Percentiles rank a stretch among this genome's conserved stretches.
These are phyloP conservation scores for Nemoura dubitans DNA, from an alignment of 2,888 invertebrate genomes.

Conservation along the genomic window DNA sequence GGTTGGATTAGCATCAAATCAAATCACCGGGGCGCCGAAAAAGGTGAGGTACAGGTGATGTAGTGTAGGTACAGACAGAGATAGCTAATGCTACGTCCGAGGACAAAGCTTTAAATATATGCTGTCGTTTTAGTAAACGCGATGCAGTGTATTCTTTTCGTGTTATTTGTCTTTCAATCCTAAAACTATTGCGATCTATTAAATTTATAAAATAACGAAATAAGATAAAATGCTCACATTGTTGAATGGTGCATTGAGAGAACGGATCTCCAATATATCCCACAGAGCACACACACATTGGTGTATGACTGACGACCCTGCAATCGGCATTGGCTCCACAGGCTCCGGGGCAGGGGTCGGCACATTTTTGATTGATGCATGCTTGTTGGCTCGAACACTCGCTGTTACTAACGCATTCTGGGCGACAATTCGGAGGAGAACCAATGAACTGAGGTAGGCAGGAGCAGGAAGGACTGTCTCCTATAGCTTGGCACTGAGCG, in stretches of 20 bases:
- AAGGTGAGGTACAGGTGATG: no score
- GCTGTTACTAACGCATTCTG: conserved; percentile 68
- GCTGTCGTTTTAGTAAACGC: neutral
- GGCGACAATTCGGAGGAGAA: conserved; percentile 56
- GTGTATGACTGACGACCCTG: conserved; percentile 76
- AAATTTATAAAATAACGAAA: no score
- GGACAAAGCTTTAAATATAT: no score
- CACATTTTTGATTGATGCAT: conserved; percentile 65
- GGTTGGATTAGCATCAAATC: no score
- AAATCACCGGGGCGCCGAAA: no score
- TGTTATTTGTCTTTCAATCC: no score
- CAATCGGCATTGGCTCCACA: conserved; percentile 71
- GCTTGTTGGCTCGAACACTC: conserved; percentile 63
- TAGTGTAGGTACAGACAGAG: no score
- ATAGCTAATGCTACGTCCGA: no score
- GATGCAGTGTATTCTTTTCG: neutral
- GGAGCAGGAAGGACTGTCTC: conserved; percentile 57
- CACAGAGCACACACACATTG: conserved; percentile 71
- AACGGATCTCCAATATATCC: conserved; percentile 74
- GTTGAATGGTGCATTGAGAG: conserved; percentile 59
- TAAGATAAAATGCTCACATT: conserved; percentile 55
- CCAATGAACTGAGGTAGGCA: conserved; percentile 58
- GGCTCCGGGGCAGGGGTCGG: conserved; percentile 65
- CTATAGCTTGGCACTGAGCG: conserved; percentile 55
- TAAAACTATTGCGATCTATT: no score